phyloP scores from a whole-genome alignment of 2,888 invertebrate genomes.

The Cerastoderma edule region DNA sequence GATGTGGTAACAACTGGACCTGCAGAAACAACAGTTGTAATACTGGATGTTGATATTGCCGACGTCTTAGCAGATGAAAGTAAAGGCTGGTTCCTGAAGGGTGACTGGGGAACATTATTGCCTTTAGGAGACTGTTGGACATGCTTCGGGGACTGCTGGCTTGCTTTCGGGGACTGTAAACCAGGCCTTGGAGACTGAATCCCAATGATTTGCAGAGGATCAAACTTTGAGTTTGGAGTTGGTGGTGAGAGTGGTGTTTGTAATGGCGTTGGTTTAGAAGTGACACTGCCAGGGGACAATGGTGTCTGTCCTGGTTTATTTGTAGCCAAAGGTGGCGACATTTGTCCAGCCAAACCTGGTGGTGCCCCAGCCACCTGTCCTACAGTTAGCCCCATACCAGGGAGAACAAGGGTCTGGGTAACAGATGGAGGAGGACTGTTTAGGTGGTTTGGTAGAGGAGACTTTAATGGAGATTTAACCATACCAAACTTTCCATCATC shows the following conservation, averaged over 20 bases:
- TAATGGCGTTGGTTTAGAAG: conserved; percentile 5
- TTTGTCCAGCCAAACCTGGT: conserved; percentile 24
- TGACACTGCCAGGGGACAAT: conserved; percentile 8
- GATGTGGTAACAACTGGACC: conserved; percentile 29
- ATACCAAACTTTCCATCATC: conserved; percentile 36
- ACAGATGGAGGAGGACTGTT: conserved; percentile 47
- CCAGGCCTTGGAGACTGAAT: conserved; percentile 18
- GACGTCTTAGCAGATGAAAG: conserved; percentile 33
- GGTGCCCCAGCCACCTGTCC: conserved; percentile 49
- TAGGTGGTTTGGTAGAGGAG: conserved; percentile 41
- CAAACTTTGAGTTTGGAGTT: conserved; percentile 9
- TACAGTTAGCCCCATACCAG: conserved; percentile 46
- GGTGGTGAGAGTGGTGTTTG: conserved; percentile 7
- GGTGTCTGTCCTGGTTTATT: conserved; percentile 20
- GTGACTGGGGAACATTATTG: background rate
- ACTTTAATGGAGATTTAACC: conserved; percentile 46
- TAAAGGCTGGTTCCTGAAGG: conserved; percentile 14
- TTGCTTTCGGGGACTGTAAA: conserved; percentile 21
- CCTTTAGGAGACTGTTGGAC: conserved; percentile 1
- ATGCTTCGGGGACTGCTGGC: conserved; percentile 12
- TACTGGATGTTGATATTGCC: conserved; percentile 22
- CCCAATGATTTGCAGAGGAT: conserved; percentile 27
- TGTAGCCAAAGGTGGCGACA: no score
- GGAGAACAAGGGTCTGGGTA: conserved; percentile 42
- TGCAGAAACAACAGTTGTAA: conserved; percentile 39